Conservation (phyloP, 2,113 vertebrate genomes). For the Scatophagus argus region DNA sequence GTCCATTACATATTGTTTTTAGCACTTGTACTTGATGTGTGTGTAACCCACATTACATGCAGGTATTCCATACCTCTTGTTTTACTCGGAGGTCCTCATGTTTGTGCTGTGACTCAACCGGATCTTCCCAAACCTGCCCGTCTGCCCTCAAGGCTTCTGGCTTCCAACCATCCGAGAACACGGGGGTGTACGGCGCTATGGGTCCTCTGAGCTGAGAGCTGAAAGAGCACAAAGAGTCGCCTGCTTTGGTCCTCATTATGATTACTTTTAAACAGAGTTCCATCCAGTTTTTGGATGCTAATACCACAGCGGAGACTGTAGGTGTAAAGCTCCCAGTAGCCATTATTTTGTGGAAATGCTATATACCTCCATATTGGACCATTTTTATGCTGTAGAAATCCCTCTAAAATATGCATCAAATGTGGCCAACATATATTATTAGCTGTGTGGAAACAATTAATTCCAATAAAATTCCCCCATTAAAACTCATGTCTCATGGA, state of each 20-base stretch:
- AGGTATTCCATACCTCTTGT: constrained; percentile 74
- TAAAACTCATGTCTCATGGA: background rate
- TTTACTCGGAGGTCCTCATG: constrained; percentile 82
- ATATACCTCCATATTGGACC: background rate
- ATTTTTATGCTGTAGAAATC: background rate
- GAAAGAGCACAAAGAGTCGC: background rate
- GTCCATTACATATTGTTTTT: no score
- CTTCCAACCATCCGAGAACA: constrained; percentile 88
- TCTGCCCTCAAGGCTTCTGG: constrained; percentile 77
- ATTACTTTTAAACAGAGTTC: background rate
- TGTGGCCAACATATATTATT: background rate
- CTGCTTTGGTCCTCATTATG: background rate
- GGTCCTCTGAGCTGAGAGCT: constrained; percentile 86
- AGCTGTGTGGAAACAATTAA: background rate
- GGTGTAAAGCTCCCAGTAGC: background rate
- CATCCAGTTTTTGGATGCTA: background rate
- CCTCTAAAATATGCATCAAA: background rate
- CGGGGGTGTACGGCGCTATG: constrained; percentile 81
- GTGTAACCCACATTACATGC: background rate
- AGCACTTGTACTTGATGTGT: constrained; percentile 1
- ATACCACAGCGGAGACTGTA: background rate
- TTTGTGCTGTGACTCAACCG: constrained; percentile 88
- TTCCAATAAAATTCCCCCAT: background rate
- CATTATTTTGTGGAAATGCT: background rate
- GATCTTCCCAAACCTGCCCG: constrained; percentile 88